phyloP scores from a whole-genome alignment of 1,140 invertebrate genomes.

The Formica selysi region DNA sequence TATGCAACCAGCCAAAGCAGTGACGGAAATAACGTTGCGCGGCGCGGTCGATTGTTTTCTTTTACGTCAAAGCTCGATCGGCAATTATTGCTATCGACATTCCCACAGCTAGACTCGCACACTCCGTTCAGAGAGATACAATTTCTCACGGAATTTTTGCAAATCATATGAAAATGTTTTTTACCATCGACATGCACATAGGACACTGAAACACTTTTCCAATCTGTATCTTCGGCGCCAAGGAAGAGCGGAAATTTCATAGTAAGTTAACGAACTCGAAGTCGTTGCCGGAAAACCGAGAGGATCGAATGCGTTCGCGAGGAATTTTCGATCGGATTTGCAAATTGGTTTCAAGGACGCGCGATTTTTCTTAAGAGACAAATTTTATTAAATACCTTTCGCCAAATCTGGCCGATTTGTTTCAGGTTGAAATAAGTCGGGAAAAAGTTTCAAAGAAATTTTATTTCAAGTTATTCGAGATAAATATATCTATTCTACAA shows the following conservation, averaged over 20 bases:
- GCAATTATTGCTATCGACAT: not conserved
- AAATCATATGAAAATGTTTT: not conserved
- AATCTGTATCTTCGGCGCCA: not conserved
- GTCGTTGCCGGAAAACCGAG: not conserved
- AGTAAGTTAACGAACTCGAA: conserved; percentile 1
- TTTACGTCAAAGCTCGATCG: not conserved
- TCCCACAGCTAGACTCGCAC: not conserved
- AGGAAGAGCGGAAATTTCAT: not conserved
- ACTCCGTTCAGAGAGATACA: not conserved
- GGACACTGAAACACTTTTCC: conserved; percentile 13
- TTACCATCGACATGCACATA: not conserved
- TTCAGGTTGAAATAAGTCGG: not conserved
- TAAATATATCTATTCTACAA: not conserved
- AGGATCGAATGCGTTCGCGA: not conserved
- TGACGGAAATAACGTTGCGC: conserved; percentile 9
- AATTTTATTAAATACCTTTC: conserved; percentile 31
- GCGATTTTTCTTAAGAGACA: not conserved
- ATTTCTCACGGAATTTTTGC: conserved; percentile 28
- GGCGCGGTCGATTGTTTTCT: conserved; percentile 8
- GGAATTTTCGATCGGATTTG: not conserved
- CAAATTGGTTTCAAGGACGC: conserved; percentile 27
- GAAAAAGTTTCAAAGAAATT: not conserved
- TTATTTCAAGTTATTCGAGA: not conserved
- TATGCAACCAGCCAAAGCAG: not conserved
- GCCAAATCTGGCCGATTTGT: no score